phyloP scores from a whole-genome alignment of 1,140 invertebrate species.

The Brachionus angularis region DNA sequence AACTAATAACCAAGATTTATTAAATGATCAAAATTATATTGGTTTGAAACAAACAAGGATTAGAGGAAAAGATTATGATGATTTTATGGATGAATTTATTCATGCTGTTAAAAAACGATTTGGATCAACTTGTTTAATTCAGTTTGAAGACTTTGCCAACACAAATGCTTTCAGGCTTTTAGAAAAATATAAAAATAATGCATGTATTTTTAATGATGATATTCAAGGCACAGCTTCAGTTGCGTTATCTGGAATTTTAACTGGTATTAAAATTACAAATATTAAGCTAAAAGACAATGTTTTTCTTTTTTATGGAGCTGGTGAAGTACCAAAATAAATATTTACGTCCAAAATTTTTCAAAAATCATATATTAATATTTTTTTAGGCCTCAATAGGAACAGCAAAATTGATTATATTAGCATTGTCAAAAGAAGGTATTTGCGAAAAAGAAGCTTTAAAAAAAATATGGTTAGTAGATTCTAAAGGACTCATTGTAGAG shows the following conservation, averaged over 20 bases:
- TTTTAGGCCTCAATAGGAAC: constrained; percentile 74
- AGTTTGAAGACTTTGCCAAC: constrained; percentile 96
- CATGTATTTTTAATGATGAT: constrained; percentile 94
- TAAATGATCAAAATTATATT: constrained; percentile 43
- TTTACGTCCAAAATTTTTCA: neutral
- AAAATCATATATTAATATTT: constrained; percentile 34
- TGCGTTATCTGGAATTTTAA: constrained; percentile 80
- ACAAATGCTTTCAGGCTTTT: constrained; percentile 87
- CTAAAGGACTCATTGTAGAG: constrained; percentile 57
- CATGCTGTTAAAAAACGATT: constrained; percentile 45
- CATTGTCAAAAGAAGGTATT: constrained; percentile 75
- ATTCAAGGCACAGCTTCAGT: constrained; percentile 89
- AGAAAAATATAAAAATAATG: constrained; percentile 74
- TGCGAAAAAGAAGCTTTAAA: constrained; percentile 69
- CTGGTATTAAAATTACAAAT: constrained; percentile 72
- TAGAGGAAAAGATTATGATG: constrained; percentile 45
- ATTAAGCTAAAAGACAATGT: constrained; percentile 73
- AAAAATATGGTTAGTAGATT: constrained; percentile 70
- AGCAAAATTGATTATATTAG: constrained; percentile 77
- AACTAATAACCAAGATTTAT: constrained; percentile 21
- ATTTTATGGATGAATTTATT: constrained; percentile 46
- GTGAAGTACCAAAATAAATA: constrained; percentile 64
- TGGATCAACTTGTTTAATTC: constrained; percentile 59
- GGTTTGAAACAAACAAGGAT: constrained; percentile 39
- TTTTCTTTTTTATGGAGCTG: constrained; percentile 85